A percentile compares a stretch with the other conserved stretches of the same genome.
Evolutionary conservation across 2,888 invertebrate genomes (phyloP).

Genomic region (Stenoptilia bipunctidactyla): DNA sequence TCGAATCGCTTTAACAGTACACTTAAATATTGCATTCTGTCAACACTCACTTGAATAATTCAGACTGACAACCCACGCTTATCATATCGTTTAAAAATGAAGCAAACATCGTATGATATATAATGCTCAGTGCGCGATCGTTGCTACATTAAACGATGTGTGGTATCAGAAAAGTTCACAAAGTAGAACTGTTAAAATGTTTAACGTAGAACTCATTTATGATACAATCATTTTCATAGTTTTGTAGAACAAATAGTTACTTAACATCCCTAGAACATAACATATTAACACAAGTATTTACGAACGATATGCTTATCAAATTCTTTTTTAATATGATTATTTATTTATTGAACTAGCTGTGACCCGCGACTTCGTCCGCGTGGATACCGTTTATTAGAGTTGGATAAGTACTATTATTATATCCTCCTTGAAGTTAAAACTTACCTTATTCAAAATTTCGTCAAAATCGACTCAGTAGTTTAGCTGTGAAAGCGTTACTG

Average conservation of each 20-base stretch:
- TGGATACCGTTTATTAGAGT: no score
- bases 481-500: no score
- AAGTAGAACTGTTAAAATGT: conserved; percentile 16
- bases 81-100: conserved; percentile 28
- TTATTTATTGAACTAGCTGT: no score
- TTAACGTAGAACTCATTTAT: conserved; percentile 15
- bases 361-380: no score
- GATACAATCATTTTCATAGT: conserved; percentile 19
- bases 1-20: conserved; percentile 31
- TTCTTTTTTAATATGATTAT: no score
- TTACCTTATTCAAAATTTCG: no score
- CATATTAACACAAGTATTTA: conserved; percentile 7
- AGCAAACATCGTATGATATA: conserved; percentile 16
- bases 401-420: no score
- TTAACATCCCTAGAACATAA: conserved; percentile 17
- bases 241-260: conserved; percentile 7
- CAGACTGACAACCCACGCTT: conserved; percentile 36
- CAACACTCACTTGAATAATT: conserved; percentile 44
- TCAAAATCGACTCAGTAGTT: no score
- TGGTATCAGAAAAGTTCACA: conserved; percentile 15
- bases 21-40: conserved; percentile 70
- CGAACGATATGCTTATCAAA: no score
- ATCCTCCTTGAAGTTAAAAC: no score
- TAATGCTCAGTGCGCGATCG: no score
- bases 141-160: conserved; percentile 18